Evolutionary conservation across 2,113 vertebrate genomes (phyloP).

Genomic region (Protobothrops flavoviridis): DNA sequence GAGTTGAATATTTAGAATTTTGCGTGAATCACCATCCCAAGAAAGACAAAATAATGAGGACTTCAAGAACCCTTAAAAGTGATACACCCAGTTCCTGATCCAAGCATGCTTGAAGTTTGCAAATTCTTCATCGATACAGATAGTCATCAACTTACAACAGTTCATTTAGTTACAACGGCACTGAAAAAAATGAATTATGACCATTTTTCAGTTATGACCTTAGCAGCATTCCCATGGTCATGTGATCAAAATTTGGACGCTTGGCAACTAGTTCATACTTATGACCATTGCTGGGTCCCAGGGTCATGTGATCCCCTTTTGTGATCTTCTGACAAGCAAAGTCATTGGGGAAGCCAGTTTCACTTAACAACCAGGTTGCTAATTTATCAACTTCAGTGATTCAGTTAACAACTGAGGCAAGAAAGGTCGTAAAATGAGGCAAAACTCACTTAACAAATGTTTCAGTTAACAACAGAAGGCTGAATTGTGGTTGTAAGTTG

Average conservation of each 20-base stretch:
- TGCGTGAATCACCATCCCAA: slow-evolving; percentile 34
- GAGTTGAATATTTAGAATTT: background rate
- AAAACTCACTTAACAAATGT: no score
- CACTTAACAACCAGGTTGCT: background rate
- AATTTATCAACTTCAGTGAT: background rate
- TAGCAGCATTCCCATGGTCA: background rate
- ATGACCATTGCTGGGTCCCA: background rate
- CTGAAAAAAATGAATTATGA: background rate
- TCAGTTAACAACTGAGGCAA: no score
- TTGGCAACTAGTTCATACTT: background rate
- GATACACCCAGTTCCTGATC: slow-evolving; percentile 2
- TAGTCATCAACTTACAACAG: background rate
- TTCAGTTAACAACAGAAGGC: no score
- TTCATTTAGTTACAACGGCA: background rate
- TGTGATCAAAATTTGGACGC: background rate
- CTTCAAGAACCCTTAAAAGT: slow-evolving; percentile 36
- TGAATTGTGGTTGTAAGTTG: no score
- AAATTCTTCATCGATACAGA: slow-evolving; percentile 49
- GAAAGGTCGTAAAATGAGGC: no score
- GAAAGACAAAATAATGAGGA: background rate
- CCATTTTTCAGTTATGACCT: background rate
- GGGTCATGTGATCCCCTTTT: background rate
- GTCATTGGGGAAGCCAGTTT: background rate
- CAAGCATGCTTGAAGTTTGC: slow-evolving; percentile 31
- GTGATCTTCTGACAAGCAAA: background rate